phyloP scores from a whole-genome alignment of 2,888 invertebrate species.

The Saturnia pavonia region DNA sequence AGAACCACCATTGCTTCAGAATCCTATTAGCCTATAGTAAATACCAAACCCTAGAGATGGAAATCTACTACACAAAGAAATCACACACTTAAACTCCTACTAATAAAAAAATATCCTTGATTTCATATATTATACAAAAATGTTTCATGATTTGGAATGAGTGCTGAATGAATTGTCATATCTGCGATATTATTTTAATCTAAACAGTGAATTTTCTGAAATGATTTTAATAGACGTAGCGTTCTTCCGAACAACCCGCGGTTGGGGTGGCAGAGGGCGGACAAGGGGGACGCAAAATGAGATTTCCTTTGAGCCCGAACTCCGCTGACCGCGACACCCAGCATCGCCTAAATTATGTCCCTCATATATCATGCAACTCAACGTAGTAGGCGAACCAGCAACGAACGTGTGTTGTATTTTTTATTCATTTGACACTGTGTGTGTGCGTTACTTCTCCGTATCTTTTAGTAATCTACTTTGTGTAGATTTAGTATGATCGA shows the following conservation, averaged over 20 bases:
- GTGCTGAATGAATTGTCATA: background rate
- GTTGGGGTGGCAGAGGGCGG: conserved; percentile 29
- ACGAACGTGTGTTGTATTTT: conserved; percentile 37
- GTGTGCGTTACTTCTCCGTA: conserved; percentile 7
- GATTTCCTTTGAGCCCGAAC: conserved; percentile 76
- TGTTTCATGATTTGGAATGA: background rate
- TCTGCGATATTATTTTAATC: conserved; percentile 12
- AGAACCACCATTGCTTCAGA: too few species aligned
- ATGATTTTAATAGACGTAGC: conserved; percentile 79
- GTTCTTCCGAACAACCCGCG: conserved; percentile 43
- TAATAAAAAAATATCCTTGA: too few species aligned
- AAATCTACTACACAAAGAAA: background rate
- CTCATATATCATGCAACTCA: conserved; percentile 58
- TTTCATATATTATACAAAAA: background rate
- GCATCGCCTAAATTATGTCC: conserved; percentile 30
- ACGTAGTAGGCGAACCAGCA: conserved; percentile 32
- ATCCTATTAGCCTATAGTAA: too few species aligned
- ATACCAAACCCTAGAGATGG: background rate
- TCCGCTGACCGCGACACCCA: conserved; percentile 66
- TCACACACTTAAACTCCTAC: background rate
- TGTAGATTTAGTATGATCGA: background rate
- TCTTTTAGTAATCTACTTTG: conserved; percentile 4
- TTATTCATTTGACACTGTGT: conserved; percentile 29
- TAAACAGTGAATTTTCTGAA: conserved; percentile 64
- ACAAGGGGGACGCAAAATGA: conserved; percentile 62